Percentiles rank a stretch among this genome's conserved stretches.
These are phyloP conservation scores for Oryctes rhinoceros DNA, from an alignment of 1,140 invertebrate species.

Conservation along the genomic window DNA sequence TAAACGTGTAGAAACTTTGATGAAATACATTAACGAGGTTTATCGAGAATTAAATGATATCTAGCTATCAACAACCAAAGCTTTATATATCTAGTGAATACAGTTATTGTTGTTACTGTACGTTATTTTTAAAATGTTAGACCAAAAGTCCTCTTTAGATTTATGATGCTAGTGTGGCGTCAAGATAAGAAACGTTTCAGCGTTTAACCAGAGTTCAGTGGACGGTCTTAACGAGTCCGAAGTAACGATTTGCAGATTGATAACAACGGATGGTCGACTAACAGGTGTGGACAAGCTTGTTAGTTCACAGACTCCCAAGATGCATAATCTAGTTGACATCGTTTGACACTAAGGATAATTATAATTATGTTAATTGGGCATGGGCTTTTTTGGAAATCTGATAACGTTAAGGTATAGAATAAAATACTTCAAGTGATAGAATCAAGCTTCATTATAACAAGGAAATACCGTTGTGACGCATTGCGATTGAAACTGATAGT, in stretches of 20 bases:
- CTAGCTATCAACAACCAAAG: too few species aligned
- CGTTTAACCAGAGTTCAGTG: slow-evolving; percentile 40
- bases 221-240: slow-evolving; percentile 41
- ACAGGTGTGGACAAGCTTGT: slow-evolving; percentile 50
- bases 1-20: too few species aligned
- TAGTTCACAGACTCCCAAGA: slow-evolving; percentile 44
- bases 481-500: background rate
- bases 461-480: slow-evolving; percentile 1
- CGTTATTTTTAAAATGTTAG: slow-evolving; percentile 42
- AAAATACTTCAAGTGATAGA: slow-evolving; percentile 18
- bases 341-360: slow-evolving; percentile 41
- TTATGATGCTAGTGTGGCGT: slow-evolving; percentile 47
- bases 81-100: too few species aligned
- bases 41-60: too few species aligned
- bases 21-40: too few species aligned
- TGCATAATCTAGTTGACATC: slow-evolving; percentile 39
- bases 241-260: slow-evolving; percentile 49
- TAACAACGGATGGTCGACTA: slow-evolving; percentile 44
- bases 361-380: slow-evolving; percentile 42
- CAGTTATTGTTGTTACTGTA: background rate
- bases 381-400: slow-evolving; percentile 38
- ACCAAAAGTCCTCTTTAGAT: slow-evolving; percentile 43
- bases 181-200: slow-evolving; percentile 43
- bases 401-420: slow-evolving; percentile 15
- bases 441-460: slow-evolving; percentile 21